Base-by-base conservation (phyloP, 2,113 vertebrate species). In the Pollachius pollachius region DNA sequence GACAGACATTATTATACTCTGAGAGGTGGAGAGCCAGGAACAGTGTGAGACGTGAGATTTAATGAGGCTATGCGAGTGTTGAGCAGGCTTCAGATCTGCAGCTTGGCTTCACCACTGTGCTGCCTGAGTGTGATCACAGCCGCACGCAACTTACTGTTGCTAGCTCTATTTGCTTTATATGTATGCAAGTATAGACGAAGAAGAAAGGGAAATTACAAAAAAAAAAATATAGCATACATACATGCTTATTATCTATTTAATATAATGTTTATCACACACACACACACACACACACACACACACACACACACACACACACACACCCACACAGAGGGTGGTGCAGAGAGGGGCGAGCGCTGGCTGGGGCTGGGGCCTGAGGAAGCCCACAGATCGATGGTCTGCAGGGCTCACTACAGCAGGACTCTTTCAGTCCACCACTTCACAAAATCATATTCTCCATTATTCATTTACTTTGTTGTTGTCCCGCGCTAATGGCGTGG, bases 91-190 rank as follows among this genome's bases (percentile, higher is more conserved):
- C 92, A 94, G 92, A 94, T 93, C 89, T 91, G 93, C 92, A 94
- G 90, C 94, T 94, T 94, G 92, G 93, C 94, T 95, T 95, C 92
- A 94, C 93, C 92, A 91, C 93, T 89, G 93, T 88, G 92, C 93
- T 94, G 94, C 92, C 93, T 95, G 94, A 92, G 93, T 95, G 93
- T 96, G 96, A 96, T 98, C 96, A 96, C 90, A 96, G 92, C 94
- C 95, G 95, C 95, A 95, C 96, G 95, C 93, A 48, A 48, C 41
- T 48, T 48, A 13, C 41, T 48, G 8, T 48, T 48, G 41, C 92
- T 90, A 79, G 37, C 81, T 63, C 77, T 75, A 84, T 8, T 65
- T 64, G 25, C 23, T 52, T 52, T 52, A 30, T 30, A 25, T 64
- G 5, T 70, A 64, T 30, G 61, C 70, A 62, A 68, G 21, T 60